Conservation (phyloP, 1,140 invertebrate genomes). For the Phymastichus coffea region DNA sequence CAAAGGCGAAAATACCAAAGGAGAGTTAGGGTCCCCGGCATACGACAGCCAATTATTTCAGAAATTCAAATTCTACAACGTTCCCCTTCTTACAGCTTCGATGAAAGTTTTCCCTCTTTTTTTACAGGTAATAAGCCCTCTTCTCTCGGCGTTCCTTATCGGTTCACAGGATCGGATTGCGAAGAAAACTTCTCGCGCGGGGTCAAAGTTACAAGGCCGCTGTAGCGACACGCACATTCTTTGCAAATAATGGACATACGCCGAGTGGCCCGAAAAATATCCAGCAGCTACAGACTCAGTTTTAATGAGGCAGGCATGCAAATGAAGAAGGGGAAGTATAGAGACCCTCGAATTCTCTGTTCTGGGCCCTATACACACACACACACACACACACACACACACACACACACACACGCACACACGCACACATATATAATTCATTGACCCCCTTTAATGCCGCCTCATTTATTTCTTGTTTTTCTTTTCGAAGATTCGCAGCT, state of each 20-base stretch:
- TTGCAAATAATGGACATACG: not conserved
- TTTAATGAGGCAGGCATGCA: conserved; percentile 16
- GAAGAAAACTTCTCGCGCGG: too few relatives aligned
- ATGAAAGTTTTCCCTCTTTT: too few relatives aligned
- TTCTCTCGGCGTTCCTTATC: too few relatives aligned
- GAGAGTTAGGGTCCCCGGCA: too few relatives aligned
- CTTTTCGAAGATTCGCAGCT: conserved; percentile 15
- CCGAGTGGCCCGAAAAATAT: conserved; percentile 14
- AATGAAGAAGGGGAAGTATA: conserved; percentile 1
- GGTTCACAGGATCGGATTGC: not conserved
- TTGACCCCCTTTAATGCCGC: conserved; percentile 16
- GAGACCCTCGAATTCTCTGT: too few relatives aligned
- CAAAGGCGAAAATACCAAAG: too few relatives aligned
- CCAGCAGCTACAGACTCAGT: not conserved
- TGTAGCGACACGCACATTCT: not conserved
- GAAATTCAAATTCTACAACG: not conserved
- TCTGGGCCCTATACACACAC: not conserved
- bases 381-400: too few relatives aligned
- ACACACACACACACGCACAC: not conserved
- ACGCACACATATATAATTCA: conserved; percentile 19
- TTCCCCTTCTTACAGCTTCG: too few relatives aligned
- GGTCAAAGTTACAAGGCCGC: conserved; percentile 20
- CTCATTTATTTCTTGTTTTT: conserved; percentile 26
- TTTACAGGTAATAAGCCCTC: too few relatives aligned
- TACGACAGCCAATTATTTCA: too few relatives aligned